Evolutionary conservation across 2,888 invertebrate genomes (phyloP).

Genomic region (Norana najaformis): DNA sequence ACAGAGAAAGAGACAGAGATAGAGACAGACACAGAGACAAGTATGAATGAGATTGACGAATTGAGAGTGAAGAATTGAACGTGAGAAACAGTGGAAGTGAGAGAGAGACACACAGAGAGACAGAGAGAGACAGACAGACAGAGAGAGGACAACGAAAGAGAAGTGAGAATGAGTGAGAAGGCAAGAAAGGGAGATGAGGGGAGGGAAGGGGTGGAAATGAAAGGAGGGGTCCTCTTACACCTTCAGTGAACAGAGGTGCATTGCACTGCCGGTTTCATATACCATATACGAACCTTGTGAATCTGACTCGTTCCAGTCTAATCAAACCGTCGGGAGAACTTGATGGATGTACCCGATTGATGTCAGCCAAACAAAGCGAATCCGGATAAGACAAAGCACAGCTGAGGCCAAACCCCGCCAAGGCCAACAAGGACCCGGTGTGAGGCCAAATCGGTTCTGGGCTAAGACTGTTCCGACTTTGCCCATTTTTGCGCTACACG

Average conservation of each 20-base stretch:
- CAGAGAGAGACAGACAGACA: neutral
- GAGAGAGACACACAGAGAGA: too few relatives aligned
- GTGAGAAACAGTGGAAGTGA: neutral
- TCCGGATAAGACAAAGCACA: neutral
- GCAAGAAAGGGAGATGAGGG: neutral
- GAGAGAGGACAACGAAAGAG: neutral
- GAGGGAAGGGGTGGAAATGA: neutral
- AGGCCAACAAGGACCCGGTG: neutral
- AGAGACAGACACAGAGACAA: too few relatives aligned
- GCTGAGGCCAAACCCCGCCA: neutral
- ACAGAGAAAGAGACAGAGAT: neutral
- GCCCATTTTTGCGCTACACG: too few relatives aligned
- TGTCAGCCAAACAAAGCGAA: neutral
- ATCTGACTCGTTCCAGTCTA: neutral
- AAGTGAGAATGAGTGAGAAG: neutral
- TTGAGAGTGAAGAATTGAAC: neutral
- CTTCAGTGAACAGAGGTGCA: neutral
- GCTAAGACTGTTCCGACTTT: neutral
- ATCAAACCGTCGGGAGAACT: neutral
- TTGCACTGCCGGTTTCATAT: too few relatives aligned
- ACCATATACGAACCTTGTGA: neutral
- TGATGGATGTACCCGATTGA: neutral
- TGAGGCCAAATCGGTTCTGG: neutral
- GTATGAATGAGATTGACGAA: neutral
- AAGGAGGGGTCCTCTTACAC: neutral